phyloP scores from a whole-genome alignment of 2,888 invertebrate species.

The Thymelicus acteon region DNA sequence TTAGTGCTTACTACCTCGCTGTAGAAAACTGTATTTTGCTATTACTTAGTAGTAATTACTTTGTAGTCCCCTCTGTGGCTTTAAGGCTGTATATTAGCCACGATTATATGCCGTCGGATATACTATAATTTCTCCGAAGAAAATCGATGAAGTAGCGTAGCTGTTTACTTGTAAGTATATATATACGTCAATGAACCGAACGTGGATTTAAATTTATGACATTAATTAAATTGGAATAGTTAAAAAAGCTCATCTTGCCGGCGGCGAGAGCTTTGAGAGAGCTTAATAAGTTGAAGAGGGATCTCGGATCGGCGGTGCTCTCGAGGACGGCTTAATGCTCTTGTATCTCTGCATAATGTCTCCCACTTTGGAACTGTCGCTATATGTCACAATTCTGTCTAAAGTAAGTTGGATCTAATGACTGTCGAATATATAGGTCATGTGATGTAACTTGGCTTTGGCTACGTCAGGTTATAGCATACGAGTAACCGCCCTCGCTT shows the following conservation, averaged over 20 bases:
- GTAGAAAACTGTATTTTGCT: too few species aligned
- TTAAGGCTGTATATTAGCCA: too few species aligned
- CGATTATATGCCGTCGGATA: too few species aligned
- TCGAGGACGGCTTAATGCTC: slow-evolving; percentile 16
- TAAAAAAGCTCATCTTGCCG: slow-evolving; percentile 1
- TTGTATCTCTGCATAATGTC: slow-evolving; percentile 3
- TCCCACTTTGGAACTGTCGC: slow-evolving; percentile 7
- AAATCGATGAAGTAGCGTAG: too few species aligned
- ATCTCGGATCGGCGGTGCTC: slow-evolving; percentile 4
- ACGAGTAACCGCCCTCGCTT: too few species aligned
- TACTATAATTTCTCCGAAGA: too few species aligned
- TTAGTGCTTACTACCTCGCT: too few species aligned
- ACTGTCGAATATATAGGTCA: background rate
- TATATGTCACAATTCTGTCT: background rate
- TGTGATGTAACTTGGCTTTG: too few species aligned
- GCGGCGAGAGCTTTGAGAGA: slow-evolving; percentile 19
- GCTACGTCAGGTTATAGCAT: too few species aligned
- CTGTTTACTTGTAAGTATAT: too few species aligned
- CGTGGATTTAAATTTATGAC: slow-evolving; percentile 3
- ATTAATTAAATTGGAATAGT: slow-evolving; percentile 11
- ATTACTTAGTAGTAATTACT: too few species aligned
- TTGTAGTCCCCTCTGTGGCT: too few species aligned
- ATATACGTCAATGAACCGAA: background rate
- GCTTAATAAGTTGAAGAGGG: slow-evolving; percentile 23
- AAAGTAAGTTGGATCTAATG: background rate